A percentile compares a stretch with the other conserved stretches of the same genome.
Conservation (phyloP, 2,113 vertebrate species). For the Sciurus niger region DNA sequence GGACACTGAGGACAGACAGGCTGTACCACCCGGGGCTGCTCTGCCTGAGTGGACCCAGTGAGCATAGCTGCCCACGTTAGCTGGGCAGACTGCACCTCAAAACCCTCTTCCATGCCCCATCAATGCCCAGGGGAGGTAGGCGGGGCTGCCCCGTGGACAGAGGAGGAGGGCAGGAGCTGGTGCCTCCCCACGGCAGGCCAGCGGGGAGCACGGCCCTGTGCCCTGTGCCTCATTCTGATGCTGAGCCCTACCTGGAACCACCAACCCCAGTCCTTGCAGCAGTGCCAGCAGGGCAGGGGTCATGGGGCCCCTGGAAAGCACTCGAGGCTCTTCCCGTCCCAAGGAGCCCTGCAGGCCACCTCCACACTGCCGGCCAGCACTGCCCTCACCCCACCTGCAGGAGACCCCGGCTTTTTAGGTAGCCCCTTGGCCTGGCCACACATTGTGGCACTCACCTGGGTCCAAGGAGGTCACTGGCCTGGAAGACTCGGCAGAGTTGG, state of each 20-base stretch:
- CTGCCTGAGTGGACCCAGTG: rapidly evolving
- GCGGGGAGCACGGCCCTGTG: not conserved
- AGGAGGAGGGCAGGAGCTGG: not conserved
- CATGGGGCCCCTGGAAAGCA: not conserved
- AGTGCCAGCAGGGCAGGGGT: not conserved
- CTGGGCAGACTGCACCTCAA: not conserved
- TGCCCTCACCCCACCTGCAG: rapidly evolving
- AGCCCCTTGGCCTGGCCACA: rapidly evolving
- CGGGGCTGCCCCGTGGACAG: rapidly evolving
- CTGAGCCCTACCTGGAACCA: rapidly evolving
- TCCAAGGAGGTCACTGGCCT: too few relatives aligned
- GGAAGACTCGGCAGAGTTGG: not conserved
- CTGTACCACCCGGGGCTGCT: not conserved
- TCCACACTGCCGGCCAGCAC: not conserved
- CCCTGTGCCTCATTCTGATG: rapidly evolving
- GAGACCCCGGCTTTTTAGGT: not conserved
- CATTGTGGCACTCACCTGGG: rapidly evolving
- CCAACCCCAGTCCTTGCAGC: rapidly evolving
- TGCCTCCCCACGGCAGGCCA: too few relatives aligned
- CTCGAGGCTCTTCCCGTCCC: not conserved
- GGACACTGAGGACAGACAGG: not conserved
- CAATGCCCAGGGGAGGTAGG: not conserved
- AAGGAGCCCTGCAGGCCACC: not conserved
- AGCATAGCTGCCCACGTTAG: rapidly evolving
- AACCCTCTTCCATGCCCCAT: rapidly evolving